Percentiles rank a stretch among this genome's conserved stretches.
Evolutionary conservation across 1,140 invertebrate species (phyloP).

Genomic region (Euura lappo): DNA sequence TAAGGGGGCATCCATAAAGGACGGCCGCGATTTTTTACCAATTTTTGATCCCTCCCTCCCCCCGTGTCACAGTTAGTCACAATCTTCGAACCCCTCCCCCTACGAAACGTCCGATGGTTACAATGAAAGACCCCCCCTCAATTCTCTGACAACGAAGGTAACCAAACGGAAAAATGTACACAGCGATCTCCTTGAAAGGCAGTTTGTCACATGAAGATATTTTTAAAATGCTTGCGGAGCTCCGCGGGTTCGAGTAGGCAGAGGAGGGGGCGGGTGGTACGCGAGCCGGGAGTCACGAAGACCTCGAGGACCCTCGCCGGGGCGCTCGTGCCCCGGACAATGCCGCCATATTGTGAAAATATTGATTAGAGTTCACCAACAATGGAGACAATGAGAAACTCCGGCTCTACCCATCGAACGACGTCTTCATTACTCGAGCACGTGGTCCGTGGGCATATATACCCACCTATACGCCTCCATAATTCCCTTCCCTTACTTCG

Average conservation of each 20-base stretch:
- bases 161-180: no score
- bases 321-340: constrained; percentile 55
- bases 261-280: not conserved
- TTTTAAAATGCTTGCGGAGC: constrained; percentile 3
- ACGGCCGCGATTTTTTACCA: no score
- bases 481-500: no score
- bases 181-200: no score
- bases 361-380: constrained; percentile 60
- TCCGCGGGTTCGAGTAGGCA: not conserved
- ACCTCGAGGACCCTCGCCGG: not conserved
- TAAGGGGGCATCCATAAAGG: no score
- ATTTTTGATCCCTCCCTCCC: no score
- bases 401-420: not conserved
- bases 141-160: no score
- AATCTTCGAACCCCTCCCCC: no score
- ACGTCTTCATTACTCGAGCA: not conserved
- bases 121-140: no score
- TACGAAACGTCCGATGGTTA: no score
- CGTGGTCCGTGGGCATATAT: not conserved
- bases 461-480: no score
- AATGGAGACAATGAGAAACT: constrained; percentile 55
- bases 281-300: not conserved
- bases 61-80: no score
- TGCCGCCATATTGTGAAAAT: constrained; percentile 61
- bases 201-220: not conserved